Evolutionary conservation across 2,113 vertebrate species (phyloP), one percentile per base, ranked within the genome.

Genomic region (Polypterus senegalus): DNA sequence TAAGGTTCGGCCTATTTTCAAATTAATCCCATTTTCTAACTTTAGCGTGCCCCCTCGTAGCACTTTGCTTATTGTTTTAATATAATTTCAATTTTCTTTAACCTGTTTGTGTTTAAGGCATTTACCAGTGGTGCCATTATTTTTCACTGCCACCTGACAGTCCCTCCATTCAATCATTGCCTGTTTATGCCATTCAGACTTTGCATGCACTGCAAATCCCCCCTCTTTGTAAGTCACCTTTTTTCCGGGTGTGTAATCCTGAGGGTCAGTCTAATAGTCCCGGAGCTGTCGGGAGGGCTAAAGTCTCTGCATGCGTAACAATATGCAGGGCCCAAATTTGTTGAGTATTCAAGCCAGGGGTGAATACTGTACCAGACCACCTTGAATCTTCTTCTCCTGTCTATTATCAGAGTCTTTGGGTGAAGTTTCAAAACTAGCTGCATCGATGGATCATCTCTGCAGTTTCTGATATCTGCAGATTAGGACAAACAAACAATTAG

Each of bases 181-280:
- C 45, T 46, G 43, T 47, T 57, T 67, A 49, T 61, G 62, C 6
- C 48, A 9, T 51, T 62, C 56, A 44, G 59, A 58, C 59, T 8
- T 68, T 10, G 59, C 59, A 68, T 65, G 56, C 6, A 65, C 49
- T 61, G 60, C 55, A 65, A 65, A 61, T 46, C 58, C 63, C 49
- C 66, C 65, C 49, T 64, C 7, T 58, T 61, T 64, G 49, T 65
- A 61, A 11, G 63, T 63, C 54, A n/a, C n/a, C n/a, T n/a, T 62
- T 68, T 56, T 68, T 65, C 63, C 60, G 65, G n/a, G 49, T 68
- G 9, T 44, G 57, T 11, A 67, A 67, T 51, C 66, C 60, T 43
- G 4, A 43, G 49, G 43, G 52, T 59, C 58, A 54, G 58, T 70
- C 63, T 63, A 65, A 70, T 7, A 70, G 55, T 47, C 48, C 65